phyloP scores from a whole-genome alignment of 2,113 vertebrate species.

The Sinocyclocheilus maitianheensis region DNA sequence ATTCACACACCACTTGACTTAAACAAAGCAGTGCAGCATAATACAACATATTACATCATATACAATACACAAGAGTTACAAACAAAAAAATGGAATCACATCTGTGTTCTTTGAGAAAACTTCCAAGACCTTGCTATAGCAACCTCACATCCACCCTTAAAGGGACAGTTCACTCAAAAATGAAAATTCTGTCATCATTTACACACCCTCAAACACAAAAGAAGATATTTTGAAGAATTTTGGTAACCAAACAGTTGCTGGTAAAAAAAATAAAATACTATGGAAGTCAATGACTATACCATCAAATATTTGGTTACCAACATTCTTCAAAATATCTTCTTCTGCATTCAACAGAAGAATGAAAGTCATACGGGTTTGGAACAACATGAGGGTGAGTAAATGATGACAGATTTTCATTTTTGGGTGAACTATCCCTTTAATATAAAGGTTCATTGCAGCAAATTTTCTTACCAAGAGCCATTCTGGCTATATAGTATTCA shows the following conservation, averaged over 20 bases:
- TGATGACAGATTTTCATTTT: no score
- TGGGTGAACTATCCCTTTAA: no score
- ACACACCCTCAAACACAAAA: no score
- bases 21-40: not conserved
- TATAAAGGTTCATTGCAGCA: not conserved
- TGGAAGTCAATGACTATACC: no score
- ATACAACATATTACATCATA: not conserved
- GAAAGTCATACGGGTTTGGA: no score
- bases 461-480: not conserved
- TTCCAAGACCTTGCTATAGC: no score
- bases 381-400: no score
- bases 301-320: no score
- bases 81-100: not conserved
- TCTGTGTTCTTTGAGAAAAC: not conserved
- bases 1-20: not conserved
- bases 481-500: not conserved
- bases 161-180: not conserved
- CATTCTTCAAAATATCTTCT: no score
- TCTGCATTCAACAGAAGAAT: no score
- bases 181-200: no score
- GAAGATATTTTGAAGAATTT: no score
- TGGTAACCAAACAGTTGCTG: not conserved
- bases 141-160: not conserved
- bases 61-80: not conserved
- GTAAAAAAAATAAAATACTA: not conserved